Evolutionary conservation across 1,140 invertebrate species (phyloP).

Genomic region (Drosophila sp.): DNA sequence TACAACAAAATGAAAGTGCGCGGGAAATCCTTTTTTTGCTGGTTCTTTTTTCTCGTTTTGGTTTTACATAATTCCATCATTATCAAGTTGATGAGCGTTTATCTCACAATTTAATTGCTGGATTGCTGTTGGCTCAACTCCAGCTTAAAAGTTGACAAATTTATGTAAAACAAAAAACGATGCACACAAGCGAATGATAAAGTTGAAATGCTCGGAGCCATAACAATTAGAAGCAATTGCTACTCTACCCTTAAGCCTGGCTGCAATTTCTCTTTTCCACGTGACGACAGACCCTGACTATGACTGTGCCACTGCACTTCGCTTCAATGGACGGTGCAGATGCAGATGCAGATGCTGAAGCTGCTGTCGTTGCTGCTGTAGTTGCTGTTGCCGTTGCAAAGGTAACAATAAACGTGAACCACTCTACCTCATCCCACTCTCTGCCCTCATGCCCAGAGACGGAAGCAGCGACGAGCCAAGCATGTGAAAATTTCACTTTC

Average conservation of each 20-base stretch:
- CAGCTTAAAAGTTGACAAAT: conserved; percentile 52
- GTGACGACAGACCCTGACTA: conserved; percentile 43
- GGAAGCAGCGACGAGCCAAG: conserved; percentile 48
- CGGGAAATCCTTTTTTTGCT: conserved; percentile 42
- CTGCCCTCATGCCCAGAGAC: conserved; percentile 40
- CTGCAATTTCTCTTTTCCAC: conserved; percentile 60
- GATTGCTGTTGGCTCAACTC: conserved; percentile 20
- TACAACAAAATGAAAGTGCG: conserved; percentile 28
- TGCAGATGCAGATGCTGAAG: conserved; percentile 27
- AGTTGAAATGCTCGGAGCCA: conserved; percentile 50
- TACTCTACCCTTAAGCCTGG: conserved; percentile 53
- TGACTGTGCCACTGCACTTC: conserved; percentile 52
- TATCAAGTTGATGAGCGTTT: conserved; percentile 35
- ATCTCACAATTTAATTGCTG: conserved; percentile 63
- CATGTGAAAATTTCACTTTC: conserved; percentile 75
- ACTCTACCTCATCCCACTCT: conserved; percentile 25
- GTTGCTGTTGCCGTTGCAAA: conserved; percentile 52
- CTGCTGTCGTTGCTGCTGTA: neutral
- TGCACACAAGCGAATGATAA: conserved; percentile 3
- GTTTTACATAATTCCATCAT: conserved; percentile 16
- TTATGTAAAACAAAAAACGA: conserved; percentile 28
- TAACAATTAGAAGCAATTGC: conserved; percentile 79
- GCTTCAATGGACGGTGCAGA: conserved; percentile 33
- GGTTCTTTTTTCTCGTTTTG: neutral
- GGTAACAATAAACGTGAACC: conserved; percentile 71